Evolutionary conservation across 2,113 vertebrate genomes (phyloP), one percentile per base, ranked within the genome.

Genomic region (Nycticorax nycticorax): DNA sequence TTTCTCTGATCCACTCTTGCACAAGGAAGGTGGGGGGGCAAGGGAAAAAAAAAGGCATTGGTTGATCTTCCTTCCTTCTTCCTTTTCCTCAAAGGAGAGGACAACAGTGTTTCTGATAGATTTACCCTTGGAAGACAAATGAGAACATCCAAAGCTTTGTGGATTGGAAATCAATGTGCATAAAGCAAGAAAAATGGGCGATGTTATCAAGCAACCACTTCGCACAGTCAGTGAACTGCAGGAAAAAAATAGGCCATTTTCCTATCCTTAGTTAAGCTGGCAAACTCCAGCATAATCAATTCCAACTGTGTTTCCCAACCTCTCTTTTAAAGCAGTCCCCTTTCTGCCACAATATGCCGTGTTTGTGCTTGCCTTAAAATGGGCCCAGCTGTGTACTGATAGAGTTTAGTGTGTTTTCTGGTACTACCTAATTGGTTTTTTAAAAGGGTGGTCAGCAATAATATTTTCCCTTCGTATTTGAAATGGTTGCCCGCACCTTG

Each of bases 131-230:
- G 74, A 89, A 95, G 95, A 96, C 22, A 92, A 73, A 94, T 89
- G 93, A 93, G 72, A 87, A 41, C 35, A 67, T 63, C 47, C 60
- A 74, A 74, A 92, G 41, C 69, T 73, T 77, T 84, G 60, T 78
- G 66, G 43, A 94, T 18, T 74, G 88, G 78, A 92, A 96, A 96
- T 88, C 74, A 64, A 78, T 96, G 72, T 73, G 48, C 43, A 62
- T 77, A 93, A 96, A 95, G 77, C 41, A 94, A 92, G 92, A 97
- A 85, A 94, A 97, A 95, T 85, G 55, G 85, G 35, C 73, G 24
- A 10, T 37, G 22, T 57, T 93, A 66, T 62, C 73, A 78, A 52
- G 50, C 0, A 1, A 77, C 76, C 52, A 71, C 15, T 83, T 83
- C 88, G 78, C 90, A 76, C 48, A 89, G 68, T 41, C 71, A 68